A percentile compares a stretch with the other conserved stretches of the same genome.
These are phyloP conservation scores for Pollimyrus isidori DNA, from an alignment of 2,113 vertebrate species.

Conservation along the genomic window DNA sequence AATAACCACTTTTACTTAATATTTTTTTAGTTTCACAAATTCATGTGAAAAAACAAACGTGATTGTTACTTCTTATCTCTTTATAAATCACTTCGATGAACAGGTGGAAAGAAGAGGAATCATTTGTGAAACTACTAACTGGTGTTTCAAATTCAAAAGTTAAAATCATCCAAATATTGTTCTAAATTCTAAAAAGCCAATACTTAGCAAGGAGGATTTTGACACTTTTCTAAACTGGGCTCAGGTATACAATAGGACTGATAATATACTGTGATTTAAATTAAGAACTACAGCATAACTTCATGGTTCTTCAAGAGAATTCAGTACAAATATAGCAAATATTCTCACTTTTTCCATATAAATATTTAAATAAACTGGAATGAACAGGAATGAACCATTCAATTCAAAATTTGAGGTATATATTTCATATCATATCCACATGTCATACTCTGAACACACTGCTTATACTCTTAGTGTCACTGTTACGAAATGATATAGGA, in stretches of 20 bases:
- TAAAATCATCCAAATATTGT: neutral
- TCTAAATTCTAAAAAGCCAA: neutral
- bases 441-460: constrained; percentile 12
- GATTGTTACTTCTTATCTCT: neutral
- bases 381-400: constrained; percentile 4
- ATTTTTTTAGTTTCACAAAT: neutral
- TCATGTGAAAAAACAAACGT: neutral
- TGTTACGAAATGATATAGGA: constrained; percentile 2
- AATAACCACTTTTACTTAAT: neutral
- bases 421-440: constrained; percentile 6
- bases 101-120: neutral
- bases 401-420: constrained; percentile 26
- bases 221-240: neutral
- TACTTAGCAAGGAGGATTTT: neutral
- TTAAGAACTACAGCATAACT: neutral
- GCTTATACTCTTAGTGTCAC: constrained; percentile 13
- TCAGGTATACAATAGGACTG: neutral
- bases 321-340: constrained; percentile 18
- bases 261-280: neutral
- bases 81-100: neutral
- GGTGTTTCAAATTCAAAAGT: neutral
- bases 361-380: constrained; percentile 8
- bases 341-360: neutral
- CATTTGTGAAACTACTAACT: neutral
- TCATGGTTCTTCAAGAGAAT: neutral